A percentile compares a stretch with the other conserved stretches of the same genome.
Conservation (phyloP, 2,797 vertebrate species). For the Oreonectes daqikongensis region DNA sequence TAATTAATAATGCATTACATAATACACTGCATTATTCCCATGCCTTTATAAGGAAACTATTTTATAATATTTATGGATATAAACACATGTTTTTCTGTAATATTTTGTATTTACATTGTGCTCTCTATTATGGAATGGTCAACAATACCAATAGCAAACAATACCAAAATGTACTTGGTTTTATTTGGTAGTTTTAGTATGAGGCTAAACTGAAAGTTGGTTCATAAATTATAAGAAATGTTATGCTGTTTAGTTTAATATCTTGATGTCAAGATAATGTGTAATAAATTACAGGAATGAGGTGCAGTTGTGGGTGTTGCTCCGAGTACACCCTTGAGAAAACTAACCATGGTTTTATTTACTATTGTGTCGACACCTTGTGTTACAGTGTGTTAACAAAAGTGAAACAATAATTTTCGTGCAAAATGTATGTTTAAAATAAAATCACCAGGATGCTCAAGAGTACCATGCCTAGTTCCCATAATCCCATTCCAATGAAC, state of each 20-base stretch:
- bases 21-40: background rate
- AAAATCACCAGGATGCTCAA: too few species aligned
- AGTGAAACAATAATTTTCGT: too few species aligned
- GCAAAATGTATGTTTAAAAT: too few species aligned
- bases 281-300: conserved; percentile 28
- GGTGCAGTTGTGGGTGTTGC: background rate
- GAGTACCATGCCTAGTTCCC: too few species aligned
- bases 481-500: too few species aligned
- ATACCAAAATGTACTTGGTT: background rate
- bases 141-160: too few species aligned
- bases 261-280: conserved; percentile 1
- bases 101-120: background rate
- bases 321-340: background rate
- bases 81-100: background rate
- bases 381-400: too few species aligned
- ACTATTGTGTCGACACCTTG: too few species aligned
- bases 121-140: background rate
- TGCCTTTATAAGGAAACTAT: background rate
- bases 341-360: too few species aligned
- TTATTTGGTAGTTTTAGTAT: background rate
- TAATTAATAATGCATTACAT: too few species aligned
- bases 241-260: conserved; percentile 2
- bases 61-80: background rate
- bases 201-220: background rate
- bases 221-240: conserved; percentile 4